Evolutionary conservation across 1,140 invertebrate genomes (phyloP), one percentile per base, ranked within the genome.

Genomic region (Tyrophagus putrescentiae): DNA sequence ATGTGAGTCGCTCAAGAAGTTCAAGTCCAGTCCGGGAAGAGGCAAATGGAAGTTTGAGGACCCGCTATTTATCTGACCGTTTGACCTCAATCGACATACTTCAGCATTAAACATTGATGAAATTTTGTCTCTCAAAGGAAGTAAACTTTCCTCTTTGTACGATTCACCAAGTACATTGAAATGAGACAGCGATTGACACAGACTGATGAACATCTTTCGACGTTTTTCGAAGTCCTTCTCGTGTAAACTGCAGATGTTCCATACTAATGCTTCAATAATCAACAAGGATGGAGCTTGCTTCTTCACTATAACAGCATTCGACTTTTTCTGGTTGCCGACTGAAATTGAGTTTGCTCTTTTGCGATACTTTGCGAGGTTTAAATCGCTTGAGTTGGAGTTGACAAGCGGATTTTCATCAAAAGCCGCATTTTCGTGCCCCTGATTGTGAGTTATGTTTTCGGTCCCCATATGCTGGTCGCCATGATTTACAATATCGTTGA

Each of bases 101-200:
- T 33, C 9, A 41, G 39, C 13, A 52, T 39, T 39, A 4, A 57
- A 57, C 44, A 23, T 57, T n/a, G 31, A 11, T 4, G 32, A 50
- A 23, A 57, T 39, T 36, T 11, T n/a, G 21, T 57, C 56, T n/a
- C 62, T 11, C 21, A 62, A 16, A 18, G 27, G 60, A 21, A 52
- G 60, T 66, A 7, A 78, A 79, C 62, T 72, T 68, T 69, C 81
- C 78, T 67, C 76, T 13, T 74, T 71, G 64, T 80, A 83, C 5
- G 79, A 81, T 65, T 76, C 72, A 67, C 82, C 81, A 58, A 84
- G 79, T 21, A 84, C 68, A 54, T 79, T 76, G 76, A 82, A 78
- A 57, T 79, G 72, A 62, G 77, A 73, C 11, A 84, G 69, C 69
- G 76, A 78, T 60, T 79, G 72, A 58, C 58, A 57, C n/a, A 60